phyloP scores from a whole-genome alignment of 2,888 invertebrate species.

The Cheilosia urbana region DNA sequence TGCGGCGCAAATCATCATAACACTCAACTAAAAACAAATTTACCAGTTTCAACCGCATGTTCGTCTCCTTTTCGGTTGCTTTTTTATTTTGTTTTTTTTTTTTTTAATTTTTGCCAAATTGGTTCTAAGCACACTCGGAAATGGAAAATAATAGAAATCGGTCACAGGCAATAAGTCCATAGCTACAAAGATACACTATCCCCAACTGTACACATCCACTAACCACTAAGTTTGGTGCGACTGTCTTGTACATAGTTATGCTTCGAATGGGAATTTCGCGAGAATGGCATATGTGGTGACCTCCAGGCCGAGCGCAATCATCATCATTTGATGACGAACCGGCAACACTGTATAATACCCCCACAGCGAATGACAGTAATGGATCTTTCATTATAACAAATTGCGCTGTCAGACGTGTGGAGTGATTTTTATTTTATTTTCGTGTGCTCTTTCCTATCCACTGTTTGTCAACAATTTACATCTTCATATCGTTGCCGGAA shows the following conservation, averaged over 20 bases:
- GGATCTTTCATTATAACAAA: conserved; percentile 48
- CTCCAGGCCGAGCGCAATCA: conserved; percentile 46
- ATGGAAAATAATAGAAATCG: conserved; percentile 65
- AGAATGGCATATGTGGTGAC: conserved; percentile 45
- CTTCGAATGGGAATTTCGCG: conserved; percentile 19
- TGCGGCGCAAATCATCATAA: conserved; percentile 41
- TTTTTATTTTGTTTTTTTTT: not conserved
- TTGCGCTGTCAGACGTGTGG: conserved; percentile 29
- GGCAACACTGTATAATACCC: not conserved
- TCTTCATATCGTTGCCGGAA: conserved; percentile 34
- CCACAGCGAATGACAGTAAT: conserved; percentile 41
- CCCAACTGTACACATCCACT: not conserved
- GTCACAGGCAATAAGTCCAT: conserved; percentile 66
- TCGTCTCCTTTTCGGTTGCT: not conserved
- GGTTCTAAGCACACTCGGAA: conserved; percentile 70
- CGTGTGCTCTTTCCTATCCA: not conserved
- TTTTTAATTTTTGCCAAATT: conserved; percentile 27
- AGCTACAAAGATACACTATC: conserved; percentile 25
- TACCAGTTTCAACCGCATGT: not conserved
- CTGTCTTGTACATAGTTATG: not conserved
- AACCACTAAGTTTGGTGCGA: not conserved
- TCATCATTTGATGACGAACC: conserved; percentile 8
- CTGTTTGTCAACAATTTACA: conserved; percentile 45
- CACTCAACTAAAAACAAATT: conserved; percentile 12
- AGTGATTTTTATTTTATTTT: not conserved